Percentiles rank a stretch among this genome's conserved stretches.
These are phyloP conservation scores for Drosophila nr. perissopoda DNA, from an alignment of 2,888 invertebrate genomes.

Conservation along the genomic window DNA sequence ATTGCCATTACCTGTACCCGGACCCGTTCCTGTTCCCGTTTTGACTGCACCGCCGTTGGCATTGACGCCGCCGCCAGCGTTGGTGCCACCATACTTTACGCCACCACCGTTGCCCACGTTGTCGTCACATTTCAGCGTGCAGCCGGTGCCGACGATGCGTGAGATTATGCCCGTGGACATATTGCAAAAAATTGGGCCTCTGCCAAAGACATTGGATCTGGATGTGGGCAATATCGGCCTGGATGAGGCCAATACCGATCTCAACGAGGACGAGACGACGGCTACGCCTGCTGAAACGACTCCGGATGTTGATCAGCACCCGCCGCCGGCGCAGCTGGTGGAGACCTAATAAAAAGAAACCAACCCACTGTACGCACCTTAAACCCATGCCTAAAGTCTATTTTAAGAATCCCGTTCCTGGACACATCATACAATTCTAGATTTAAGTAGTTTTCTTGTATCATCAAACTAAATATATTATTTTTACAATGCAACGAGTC, in stretches of 20 bases:
- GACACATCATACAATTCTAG: slow-evolving; percentile 42
- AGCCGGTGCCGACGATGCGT: slow-evolving; percentile 57
- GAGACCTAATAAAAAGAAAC: slow-evolving; percentile 28
- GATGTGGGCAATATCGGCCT: slow-evolving; percentile 38
- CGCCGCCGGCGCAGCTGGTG: slow-evolving; percentile 19
- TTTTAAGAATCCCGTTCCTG: slow-evolving; percentile 23
- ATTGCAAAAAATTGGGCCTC: slow-evolving; percentile 60
- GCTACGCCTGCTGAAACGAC: not conserved
- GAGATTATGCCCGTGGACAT: slow-evolving; percentile 73
- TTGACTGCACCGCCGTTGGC: slow-evolving; percentile 11
- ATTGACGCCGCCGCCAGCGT: slow-evolving; percentile 37
- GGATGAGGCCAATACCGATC: slow-evolving; percentile 47
- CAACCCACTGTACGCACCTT: not conserved
- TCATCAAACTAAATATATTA: slow-evolving; percentile 28
- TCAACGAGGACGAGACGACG: slow-evolving; percentile 30
- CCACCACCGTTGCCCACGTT: slow-evolving; percentile 63
- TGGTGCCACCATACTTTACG: slow-evolving; percentile 48
- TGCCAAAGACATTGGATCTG: slow-evolving; percentile 66
- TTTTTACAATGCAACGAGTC: slow-evolving; percentile 33
- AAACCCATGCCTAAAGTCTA: slow-evolving; percentile 10
- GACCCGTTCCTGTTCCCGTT: slow-evolving; percentile 24
- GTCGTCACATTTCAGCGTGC: slow-evolving; percentile 55
- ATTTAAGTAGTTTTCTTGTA: slow-evolving; percentile 39
- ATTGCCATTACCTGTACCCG: slow-evolving; percentile 22
- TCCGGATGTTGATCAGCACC: slow-evolving; percentile 10